Base-by-base conservation (phyloP, 2,113 vertebrate species). In the Phrynosoma platyrhinos region DNA sequence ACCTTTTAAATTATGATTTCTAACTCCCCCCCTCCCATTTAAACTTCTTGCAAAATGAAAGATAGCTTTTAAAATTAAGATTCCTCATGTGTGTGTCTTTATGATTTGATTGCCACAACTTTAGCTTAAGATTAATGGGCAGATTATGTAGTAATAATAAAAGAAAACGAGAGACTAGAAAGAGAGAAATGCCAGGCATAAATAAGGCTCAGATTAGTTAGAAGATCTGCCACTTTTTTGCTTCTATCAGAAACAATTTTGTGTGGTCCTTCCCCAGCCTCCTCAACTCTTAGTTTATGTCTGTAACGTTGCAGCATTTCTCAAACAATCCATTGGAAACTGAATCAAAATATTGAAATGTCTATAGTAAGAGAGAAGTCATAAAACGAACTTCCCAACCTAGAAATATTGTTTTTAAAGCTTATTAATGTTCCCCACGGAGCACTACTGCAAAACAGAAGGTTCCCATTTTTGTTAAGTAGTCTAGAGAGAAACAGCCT, bases 21-120 rank as follows among this genome's bases (percentile, higher is more conserved):
- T 89, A 42, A 89, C 86, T 72, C 82, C 79, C 86, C 23, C 10
- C 55, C 0, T 8, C 8, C 47, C 47, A 47, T 91, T 42, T 90
- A 81, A 84, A 84, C 86, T 93, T 92, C 88, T 71, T 79, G 77
- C 36, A 87, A 78, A 2, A n/a, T 89, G 87, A 93, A 92, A 90
- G 80, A 88, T 78, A 6, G 89, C n/a, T 91, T 88, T 55, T 86
- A 71, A 91, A 85, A 84, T 86, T 94, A 72, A 92, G 69, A 91
- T 95, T 94, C 95, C 90, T 94, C 84, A 10, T 71, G 71, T 77
- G 68, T 92, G 85, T 86, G 13, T 62, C 16, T 94, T 93, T 52
- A 89, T 74, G 88, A 77, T 52, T 78, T 53, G 77, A 77, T 87
- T 94, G 87, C 86, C 27, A 78, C 47, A 62, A 53, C 13, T 0